Base-by-base conservation (phyloP, 2,797 vertebrate species). In the Pseudochirops cupreus region DNA sequence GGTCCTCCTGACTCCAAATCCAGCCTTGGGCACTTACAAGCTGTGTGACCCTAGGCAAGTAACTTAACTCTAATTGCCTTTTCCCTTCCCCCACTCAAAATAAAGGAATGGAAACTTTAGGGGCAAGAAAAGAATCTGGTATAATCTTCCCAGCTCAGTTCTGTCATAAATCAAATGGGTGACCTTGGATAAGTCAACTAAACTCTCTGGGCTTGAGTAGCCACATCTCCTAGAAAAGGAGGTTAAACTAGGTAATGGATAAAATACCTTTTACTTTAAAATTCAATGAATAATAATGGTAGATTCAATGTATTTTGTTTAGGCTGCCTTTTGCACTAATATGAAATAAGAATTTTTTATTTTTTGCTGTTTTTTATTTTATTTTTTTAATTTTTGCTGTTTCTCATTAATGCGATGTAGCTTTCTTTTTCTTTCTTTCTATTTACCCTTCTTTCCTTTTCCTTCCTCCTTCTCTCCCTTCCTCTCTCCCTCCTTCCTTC, bases 311-410 rank as follows among this genome's bases (percentile, higher is more conserved):
- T 87, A 94, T 96, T 93, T 93, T 59, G 62, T 50, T 93, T 50
- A n/a, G 55, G 58, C 28, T 94, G 54, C 59, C 93, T 94, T 56
- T 46, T 92, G 54, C 54, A 91, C n/a, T n/a, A 3, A 0, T 95
- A 7, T 95, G 95, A 92, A 89, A 67, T 59, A 95, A 94, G 95
- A 56, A 67, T n/a, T 62, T 26, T 93, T n/a, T n/a, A n/a, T n/a
- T n/a, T n/a, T n/a, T n/a, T n/a, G n/a, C n/a, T n/a, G n/a, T n/a
- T n/a, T n/a, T n/a, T n/a, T n/a, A n/a, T n/a, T n/a, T n/a, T n/a
- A n/a, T 74, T 91, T 92, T 55, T 39, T 95, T 94, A 96, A 93
- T 95, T 95, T 95, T 94, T 74, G 92, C 39, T 62, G 57, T 92
- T 58, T 87, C 94, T 56, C 33, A 33, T 97, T 33, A 33, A 50